A percentile compares a stretch with the other conserved stretches of the same genome.
phyloP scores from a whole-genome alignment of 2,797 vertebrate genomes.

The Balearica regulorum region DNA sequence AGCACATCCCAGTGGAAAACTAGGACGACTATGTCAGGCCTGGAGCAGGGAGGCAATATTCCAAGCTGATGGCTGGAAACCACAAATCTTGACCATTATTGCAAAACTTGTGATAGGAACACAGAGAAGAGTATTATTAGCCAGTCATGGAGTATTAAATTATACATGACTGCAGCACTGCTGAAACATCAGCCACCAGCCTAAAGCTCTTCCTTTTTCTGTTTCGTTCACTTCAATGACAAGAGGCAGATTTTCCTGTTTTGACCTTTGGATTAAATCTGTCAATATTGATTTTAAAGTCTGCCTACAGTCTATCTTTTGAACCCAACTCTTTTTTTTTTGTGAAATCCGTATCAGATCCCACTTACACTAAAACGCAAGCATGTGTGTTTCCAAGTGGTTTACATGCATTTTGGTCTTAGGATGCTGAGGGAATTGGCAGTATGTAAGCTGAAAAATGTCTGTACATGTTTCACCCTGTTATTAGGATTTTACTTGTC shows the following conservation, averaged over 20 bases:
- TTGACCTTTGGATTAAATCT: conserved; percentile 13
- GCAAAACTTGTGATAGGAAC: conserved; percentile 2
- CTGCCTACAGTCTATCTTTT: background rate
- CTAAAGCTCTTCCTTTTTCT: background rate
- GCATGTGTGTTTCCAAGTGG: background rate
- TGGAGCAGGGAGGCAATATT: background rate
- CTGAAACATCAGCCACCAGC: background rate
- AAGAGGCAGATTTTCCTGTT: background rate
- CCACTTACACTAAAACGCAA: background rate
- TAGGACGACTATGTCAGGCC: background rate
- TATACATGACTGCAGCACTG: conserved; percentile 1
- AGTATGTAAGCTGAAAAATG: background rate
- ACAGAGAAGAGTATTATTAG: conserved; percentile 1
- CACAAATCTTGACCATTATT: conserved; percentile 6
- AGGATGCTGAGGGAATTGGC: background rate
- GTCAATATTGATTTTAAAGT: conserved; percentile 7
- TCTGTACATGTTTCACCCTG: background rate
- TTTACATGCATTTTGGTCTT: background rate
- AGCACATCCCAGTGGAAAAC: background rate
- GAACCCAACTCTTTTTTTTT: background rate
- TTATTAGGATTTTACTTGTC: background rate
- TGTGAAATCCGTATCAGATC: background rate
- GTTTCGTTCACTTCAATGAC: background rate
- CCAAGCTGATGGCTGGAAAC: background rate
- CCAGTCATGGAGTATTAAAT: conserved; percentile 14